phyloP scores from a whole-genome alignment of 2,113 vertebrate species.

The Boleophthalmus pectinirostris region DNA sequence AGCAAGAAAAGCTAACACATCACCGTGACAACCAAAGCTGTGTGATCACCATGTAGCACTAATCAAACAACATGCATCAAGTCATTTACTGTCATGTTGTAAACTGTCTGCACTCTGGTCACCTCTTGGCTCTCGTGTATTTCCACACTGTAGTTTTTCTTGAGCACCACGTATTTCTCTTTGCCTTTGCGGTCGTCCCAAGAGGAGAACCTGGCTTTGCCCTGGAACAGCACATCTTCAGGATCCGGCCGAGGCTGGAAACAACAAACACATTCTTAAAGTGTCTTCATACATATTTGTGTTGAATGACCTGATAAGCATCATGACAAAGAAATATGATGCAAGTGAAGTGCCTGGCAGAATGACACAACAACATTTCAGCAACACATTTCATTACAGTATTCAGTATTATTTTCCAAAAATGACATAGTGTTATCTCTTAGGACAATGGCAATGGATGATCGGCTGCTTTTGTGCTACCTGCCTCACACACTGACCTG shows the following conservation, averaged over 20 bases:
- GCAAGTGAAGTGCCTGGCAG: too few relatives aligned
- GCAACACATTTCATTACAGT: too few relatives aligned
- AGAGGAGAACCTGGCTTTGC: conserved; percentile 71
- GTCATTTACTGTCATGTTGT: background rate
- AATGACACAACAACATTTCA: too few relatives aligned
- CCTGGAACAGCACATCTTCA: conserved; percentile 80
- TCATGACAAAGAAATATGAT: too few relatives aligned
- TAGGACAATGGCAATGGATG: too few relatives aligned
- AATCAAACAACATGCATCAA: background rate
- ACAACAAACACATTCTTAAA: background rate
- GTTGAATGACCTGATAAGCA: too few relatives aligned
- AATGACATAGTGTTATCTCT: too few relatives aligned
- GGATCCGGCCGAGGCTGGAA: conserved; percentile 49
- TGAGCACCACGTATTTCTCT: conserved; percentile 82
- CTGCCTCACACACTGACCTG: too few relatives aligned
- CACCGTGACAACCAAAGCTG: too few relatives aligned
- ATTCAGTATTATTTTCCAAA: too few relatives aligned
- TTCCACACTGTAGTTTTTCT: conserved; percentile 82
- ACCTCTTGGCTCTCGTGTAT: conserved; percentile 90
- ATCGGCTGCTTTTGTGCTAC: too few relatives aligned
- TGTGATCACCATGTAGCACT: too few relatives aligned
- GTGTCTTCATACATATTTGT: background rate
- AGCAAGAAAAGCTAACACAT: background rate
- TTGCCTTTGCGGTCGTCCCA: conserved; percentile 85
- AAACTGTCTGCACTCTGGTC: background rate